Evolutionary conservation across 2,797 vertebrate genomes (phyloP).

Genomic region (Brachyalestes nurse): DNA sequence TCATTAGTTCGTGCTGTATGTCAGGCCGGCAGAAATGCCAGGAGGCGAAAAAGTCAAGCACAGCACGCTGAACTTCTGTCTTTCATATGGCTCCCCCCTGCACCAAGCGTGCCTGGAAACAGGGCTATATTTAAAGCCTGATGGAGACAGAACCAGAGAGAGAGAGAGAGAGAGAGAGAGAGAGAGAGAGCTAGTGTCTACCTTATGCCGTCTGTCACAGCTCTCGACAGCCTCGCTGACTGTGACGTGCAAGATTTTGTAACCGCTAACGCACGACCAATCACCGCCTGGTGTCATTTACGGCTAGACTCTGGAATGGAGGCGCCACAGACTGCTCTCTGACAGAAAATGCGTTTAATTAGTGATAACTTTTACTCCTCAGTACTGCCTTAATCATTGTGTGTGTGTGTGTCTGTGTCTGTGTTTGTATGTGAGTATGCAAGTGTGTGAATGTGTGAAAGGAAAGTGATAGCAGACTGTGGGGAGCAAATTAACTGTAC

Average conservation of each 20-base stretch:
- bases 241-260: conserved; percentile 35
- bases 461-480: conserved; percentile 37
- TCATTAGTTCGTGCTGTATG: conserved; percentile 38
- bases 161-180: conserved; percentile 3
- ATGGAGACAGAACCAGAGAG: background rate
- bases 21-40: conserved; percentile 40
- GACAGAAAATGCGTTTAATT: conserved; percentile 42
- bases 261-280: conserved; percentile 15
- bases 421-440: background rate
- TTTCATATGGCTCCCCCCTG: conserved; percentile 2
- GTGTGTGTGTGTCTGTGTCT: background rate
- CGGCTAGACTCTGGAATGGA: background rate
- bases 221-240: background rate
- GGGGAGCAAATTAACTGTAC: conserved; percentile 26
- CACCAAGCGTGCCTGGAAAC: conserved; percentile 30
- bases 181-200: conserved; percentile 16
- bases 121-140: conserved; percentile 47
- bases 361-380: conserved; percentile 35
- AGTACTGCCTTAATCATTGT: conserved; percentile 5
- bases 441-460: background rate
- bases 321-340: background rate
- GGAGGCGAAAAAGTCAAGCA: conserved; percentile 36
- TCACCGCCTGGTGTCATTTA: conserved; percentile 18
- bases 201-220: conserved; percentile 39
- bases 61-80: conserved; percentile 23